These are phyloP conservation scores for Poeciliopsis infans DNA, from an alignment of 2,797 vertebrate genomes.

Conservation along the genomic window DNA sequence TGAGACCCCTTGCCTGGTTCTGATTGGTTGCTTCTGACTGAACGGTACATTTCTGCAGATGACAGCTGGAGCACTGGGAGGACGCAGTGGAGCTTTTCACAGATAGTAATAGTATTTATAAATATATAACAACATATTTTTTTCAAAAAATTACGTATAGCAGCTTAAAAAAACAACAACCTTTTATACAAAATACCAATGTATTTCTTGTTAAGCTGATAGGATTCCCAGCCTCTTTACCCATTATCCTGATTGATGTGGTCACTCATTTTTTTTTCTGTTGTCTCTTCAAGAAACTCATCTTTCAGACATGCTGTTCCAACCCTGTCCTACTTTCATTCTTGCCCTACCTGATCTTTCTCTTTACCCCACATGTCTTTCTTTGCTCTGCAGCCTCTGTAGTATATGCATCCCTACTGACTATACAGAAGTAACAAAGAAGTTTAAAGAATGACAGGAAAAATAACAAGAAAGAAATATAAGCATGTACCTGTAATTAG, in stretches of 20 bases:
- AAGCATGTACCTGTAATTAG: neutral
- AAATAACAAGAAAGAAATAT: neutral
- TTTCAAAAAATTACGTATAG: no score
- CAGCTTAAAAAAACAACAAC: neutral
- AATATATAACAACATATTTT: no score
- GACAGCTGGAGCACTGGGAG: no score
- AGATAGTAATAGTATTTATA: no score
- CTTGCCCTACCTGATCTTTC: neutral
- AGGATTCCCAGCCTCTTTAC: neutral
- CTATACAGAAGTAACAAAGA: neutral
- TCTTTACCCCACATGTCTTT: constrained; percentile 3
- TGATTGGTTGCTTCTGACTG: no score
- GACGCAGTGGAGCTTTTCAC: no score
- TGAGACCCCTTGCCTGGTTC: constrained; percentile 1
- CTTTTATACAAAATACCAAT: constrained; percentile 21
- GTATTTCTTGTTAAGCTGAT: neutral
- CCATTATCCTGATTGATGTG: constrained; percentile 2
- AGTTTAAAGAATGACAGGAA: neutral
- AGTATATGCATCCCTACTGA: neutral
- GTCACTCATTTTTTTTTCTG: constrained; percentile 1
- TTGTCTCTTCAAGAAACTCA: neutral
- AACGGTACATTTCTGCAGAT: no score
- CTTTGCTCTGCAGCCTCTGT: constrained; percentile 2
- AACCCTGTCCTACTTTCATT: neutral
- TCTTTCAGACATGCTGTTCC: neutral